phyloP scores from a whole-genome alignment of 2,797 vertebrate genomes.

The Bucorvus abyssinicus region DNA sequence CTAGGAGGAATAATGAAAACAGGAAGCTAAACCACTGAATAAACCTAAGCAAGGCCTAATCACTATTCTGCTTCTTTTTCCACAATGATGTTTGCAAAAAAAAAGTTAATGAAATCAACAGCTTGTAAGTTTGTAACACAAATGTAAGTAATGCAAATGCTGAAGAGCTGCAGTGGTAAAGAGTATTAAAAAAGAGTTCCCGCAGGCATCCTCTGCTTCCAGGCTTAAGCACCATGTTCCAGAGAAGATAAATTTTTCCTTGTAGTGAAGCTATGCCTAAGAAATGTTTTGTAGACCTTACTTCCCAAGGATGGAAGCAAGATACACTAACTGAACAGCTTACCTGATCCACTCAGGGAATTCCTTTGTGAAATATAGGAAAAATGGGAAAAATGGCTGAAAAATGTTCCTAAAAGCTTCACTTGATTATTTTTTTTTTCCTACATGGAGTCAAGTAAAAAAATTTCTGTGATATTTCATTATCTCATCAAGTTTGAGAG shows the following conservation, averaged over 20 bases:
- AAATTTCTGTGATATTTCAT: background rate
- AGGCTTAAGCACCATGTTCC: background rate
- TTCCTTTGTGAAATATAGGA: background rate
- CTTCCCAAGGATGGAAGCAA: background rate
- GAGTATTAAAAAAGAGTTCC: background rate
- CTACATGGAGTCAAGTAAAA: background rate
- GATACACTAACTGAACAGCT: background rate
- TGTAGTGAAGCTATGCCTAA: background rate
- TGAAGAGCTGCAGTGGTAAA: background rate
- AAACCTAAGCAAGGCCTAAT: background rate
- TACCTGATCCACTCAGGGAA: background rate
- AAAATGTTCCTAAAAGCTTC: background rate
- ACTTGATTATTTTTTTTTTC: background rate
- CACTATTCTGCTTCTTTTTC: background rate
- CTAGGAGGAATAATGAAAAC: background rate
- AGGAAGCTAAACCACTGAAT: background rate
- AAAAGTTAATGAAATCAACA: background rate
- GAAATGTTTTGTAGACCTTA: background rate
- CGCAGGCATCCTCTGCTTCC: background rate
- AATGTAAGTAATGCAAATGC: background rate
- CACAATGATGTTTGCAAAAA: background rate
- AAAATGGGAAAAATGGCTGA: background rate
- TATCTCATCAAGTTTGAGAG: background rate
- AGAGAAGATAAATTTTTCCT: background rate
- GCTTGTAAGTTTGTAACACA: background rate